These are phyloP conservation scores for Eilema depressum DNA, from an alignment of 2,888 invertebrate species.

Conservation along the genomic window DNA sequence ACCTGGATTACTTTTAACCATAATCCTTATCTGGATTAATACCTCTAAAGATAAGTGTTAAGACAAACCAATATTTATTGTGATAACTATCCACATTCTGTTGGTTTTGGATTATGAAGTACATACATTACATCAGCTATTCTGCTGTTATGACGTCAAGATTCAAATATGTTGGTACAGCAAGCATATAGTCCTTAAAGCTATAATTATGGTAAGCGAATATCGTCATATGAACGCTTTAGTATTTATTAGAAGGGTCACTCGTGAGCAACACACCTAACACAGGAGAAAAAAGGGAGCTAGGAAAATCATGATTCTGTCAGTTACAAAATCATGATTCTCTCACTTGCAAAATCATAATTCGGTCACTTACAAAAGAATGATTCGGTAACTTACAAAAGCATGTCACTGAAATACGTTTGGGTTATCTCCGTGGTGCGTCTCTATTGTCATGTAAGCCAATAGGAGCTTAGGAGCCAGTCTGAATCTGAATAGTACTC, in stretches of 20 bases:
- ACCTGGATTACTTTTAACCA: constrained; percentile 8
- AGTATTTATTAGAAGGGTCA: too few species aligned
- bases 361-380: too few species aligned
- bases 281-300: background rate
- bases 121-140: constrained; percentile 12
- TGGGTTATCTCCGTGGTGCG: too few species aligned
- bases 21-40: constrained; percentile 21
- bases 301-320: background rate
- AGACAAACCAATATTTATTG: constrained; percentile 16
- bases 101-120: constrained; percentile 12
- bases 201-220: background rate
- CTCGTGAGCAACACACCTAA: too few species aligned
- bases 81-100: constrained; percentile 11
- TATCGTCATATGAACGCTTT: background rate
- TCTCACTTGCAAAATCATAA: too few species aligned
- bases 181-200: background rate
- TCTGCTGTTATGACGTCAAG: constrained; percentile 1
- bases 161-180: background rate
- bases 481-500: too few species aligned
- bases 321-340: too few species aligned
- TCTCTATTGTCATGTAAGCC: too few species aligned
- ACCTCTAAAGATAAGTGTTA: constrained; percentile 15
- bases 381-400: too few species aligned
- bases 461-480: too few species aligned
- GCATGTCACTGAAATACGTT: too few species aligned